These are phyloP conservation scores for Amphipoea oculea DNA, from an alignment of 2,888 invertebrate genomes.

Conservation along the genomic window DNA sequence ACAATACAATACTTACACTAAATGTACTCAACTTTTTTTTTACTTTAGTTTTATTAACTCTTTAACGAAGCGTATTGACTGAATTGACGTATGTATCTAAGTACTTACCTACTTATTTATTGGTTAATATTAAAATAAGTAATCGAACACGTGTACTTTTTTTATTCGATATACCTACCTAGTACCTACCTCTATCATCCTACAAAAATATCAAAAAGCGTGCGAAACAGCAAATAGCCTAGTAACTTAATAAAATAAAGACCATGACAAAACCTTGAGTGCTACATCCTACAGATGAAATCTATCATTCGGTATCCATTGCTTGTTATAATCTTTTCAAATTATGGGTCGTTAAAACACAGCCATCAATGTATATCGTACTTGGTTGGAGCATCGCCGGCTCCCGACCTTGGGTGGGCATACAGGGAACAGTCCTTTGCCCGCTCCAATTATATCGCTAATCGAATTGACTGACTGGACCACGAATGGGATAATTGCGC, in stretches of 20 bases:
- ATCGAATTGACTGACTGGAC: constrained; percentile 88
- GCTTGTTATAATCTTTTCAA: not conserved
- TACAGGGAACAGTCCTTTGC: constrained; percentile 81
- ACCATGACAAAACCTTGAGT: constrained; percentile 51
- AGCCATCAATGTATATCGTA: constrained; percentile 21
- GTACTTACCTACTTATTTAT: constrained; percentile 9
- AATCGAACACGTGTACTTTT: not conserved
- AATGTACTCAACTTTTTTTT: not conserved
- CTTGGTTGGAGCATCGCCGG: not conserved
- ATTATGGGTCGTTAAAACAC: not conserved
- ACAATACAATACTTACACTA: not conserved
- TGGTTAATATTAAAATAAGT: constrained; percentile 6
- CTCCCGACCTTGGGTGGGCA: constrained; percentile 75
- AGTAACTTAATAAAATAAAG: constrained; percentile 35
- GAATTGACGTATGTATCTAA: constrained; percentile 8
- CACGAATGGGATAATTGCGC: constrained; percentile 86
- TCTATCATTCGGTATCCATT: constrained; percentile 21
- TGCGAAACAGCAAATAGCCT: not conserved
- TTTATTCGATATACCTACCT: not conserved
- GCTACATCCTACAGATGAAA: constrained; percentile 17
- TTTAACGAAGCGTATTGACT: constrained; percentile 5
- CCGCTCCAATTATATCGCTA: constrained; percentile 83
- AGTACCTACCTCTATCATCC: not conserved
- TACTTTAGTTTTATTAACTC: not conserved
- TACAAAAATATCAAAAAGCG: not conserved